A percentile compares a stretch with the other conserved stretches of the same genome.
These are phyloP conservation scores for Peromyscus melanophrys DNA, from an alignment of 2,797 vertebrate species.

Conservation along the genomic window DNA sequence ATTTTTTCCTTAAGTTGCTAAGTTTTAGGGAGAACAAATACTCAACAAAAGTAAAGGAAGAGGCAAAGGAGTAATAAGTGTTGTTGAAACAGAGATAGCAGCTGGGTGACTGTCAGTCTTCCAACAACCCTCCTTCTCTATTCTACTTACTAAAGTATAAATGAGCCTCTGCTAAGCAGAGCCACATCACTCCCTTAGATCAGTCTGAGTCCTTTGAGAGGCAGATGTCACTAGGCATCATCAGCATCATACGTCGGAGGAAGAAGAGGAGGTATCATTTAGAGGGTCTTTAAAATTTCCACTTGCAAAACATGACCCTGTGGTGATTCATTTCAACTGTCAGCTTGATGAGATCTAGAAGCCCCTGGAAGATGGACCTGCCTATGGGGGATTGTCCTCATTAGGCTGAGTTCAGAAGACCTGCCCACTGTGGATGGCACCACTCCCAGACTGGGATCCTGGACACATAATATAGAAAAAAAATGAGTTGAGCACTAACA, in stretches of 20 bases:
- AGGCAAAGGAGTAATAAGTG: background rate
- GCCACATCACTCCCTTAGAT: accelerated
- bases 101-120: background rate
- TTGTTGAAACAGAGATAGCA: background rate
- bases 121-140: background rate
- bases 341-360: background rate
- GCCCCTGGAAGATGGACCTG: background rate
- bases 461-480: too few relatives aligned
- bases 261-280: background rate
- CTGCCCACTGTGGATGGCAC: background rate
- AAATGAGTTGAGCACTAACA: too few relatives aligned
- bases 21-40: background rate
- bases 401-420: background rate
- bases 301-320: background rate
- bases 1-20: background rate
- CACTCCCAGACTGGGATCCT: background rate
- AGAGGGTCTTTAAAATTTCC: background rate
- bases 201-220: background rate
- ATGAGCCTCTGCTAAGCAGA: background rate
- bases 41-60: background rate
- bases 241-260: background rate
- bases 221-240: background rate
- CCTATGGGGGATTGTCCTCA: background rate
- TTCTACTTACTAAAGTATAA: background rate
- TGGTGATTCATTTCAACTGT: background rate